Base-by-base conservation (phyloP, 2,113 vertebrate species). In the Pitta sordida region DNA sequence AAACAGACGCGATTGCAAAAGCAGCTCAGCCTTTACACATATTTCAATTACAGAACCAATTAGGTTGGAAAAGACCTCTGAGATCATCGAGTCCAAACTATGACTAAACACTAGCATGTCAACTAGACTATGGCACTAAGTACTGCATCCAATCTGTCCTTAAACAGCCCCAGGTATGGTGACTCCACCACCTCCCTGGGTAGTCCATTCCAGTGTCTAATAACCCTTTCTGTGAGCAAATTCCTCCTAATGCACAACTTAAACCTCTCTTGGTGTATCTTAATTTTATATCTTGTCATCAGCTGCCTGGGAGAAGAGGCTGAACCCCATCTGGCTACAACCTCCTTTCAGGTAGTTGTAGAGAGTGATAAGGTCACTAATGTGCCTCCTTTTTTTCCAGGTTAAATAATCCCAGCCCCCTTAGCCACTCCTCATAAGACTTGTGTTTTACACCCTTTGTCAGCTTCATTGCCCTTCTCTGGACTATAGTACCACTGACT, bases 1-100 rank as follows among this genome's bases (percentile, higher is more conserved):
- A 16, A n/a, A 9, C 0, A 58, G 10, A 13, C 37, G 13, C 0
- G 2, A 36, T 0, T 17, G 32, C 51, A 39, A 58, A 68, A 55
- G 21, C 49, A n/a, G 5, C 39, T n/a, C 34, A 1, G 14, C 15
- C 19, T 70, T 67, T 24, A 53, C 0, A 10, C 11, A 7, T 16
- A 0, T 23, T 29, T 10, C 10, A 46, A 21, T 21, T 37, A 24
- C 44, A 46, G 27, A 59, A 44, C 37, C 59, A 11, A 5, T 37
- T 32, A 37, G 10, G 15, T 23, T 59, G 32, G 68, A 24, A 52
- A 67, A 74, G 44, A 20, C 10, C 52, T n/a, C 27, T 44, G 76
- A 59, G 37, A 37, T 74, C 10, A 4, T 13, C 9, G 2, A 24
- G 22, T 24, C 18, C 44, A 29, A 16, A 9, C 9, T 32, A 13